Conservation (phyloP, 2,113 vertebrate species). For the Heteronetta atricapilla region DNA sequence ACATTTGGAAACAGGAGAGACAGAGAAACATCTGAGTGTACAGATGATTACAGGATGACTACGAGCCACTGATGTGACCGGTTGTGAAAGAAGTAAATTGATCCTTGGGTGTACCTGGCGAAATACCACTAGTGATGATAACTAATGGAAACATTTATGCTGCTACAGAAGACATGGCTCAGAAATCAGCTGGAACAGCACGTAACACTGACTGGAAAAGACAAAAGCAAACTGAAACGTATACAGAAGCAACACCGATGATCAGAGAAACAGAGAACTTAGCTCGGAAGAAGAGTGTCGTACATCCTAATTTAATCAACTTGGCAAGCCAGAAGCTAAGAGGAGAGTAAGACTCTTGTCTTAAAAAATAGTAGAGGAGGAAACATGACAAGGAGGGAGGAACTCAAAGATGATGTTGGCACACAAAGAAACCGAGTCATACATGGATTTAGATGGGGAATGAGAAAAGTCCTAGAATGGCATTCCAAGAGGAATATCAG, state of each 20-base stretch:
- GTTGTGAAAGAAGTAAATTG: conserved; percentile 33
- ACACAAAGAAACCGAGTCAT: background rate
- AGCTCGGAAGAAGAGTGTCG: background rate
- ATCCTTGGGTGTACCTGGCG: conserved; percentile 4
- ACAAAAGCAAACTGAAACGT: background rate
- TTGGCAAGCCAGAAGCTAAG: background rate
- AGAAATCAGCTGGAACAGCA: background rate
- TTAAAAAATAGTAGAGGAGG: background rate
- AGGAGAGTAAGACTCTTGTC: background rate
- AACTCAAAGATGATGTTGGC: background rate
- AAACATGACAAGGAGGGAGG: background rate
- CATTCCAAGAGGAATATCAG: background rate
- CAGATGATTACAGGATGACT: background rate
- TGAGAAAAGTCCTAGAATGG: background rate
- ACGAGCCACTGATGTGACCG: background rate
- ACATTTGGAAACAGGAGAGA: conserved; percentile 13
- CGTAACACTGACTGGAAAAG: background rate
- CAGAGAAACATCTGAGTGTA: conserved; percentile 7
- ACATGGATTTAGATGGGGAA: background rate
- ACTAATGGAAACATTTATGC: background rate
- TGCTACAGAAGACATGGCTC: background rate
- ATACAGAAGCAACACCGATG: background rate
- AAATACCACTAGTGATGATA: background rate
- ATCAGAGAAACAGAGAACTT: background rate
- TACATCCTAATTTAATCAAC: background rate